Evolutionary conservation across 1,140 invertebrate genomes (phyloP).

Genomic region (Bilobella aurantiaca): DNA sequence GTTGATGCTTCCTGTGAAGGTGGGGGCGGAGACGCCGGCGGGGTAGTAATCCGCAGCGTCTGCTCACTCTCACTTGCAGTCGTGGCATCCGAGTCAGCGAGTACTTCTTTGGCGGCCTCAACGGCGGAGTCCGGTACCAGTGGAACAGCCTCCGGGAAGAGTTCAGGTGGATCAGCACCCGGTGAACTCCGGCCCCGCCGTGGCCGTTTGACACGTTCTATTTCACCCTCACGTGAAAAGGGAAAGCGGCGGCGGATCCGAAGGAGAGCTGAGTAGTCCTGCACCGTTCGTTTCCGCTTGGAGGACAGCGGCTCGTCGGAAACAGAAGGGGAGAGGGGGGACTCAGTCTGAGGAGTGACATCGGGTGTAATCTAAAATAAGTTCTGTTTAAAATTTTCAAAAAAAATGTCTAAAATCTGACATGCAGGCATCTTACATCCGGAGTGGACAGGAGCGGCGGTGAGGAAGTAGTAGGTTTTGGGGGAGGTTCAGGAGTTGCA

Average conservation of each 20-base stretch:
- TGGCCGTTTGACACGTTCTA: neutral
- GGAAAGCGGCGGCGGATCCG: neutral
- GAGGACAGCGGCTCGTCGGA: neutral
- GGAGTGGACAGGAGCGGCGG: too few species aligned
- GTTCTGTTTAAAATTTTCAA: neutral
- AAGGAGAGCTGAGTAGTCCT: slow-evolving; percentile 3
- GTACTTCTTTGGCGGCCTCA: neutral
- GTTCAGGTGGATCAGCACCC: neutral
- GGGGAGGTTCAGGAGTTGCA: neutral
- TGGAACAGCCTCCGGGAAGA: neutral
- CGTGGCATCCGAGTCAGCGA: too few species aligned
- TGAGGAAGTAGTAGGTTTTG: neutral
- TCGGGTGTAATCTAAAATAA: neutral
- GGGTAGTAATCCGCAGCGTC: too few species aligned
- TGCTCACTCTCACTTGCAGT: too few species aligned
- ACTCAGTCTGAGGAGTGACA: neutral
- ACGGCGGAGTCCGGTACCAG: neutral
- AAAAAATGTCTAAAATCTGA: too few species aligned
- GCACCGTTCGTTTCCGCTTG: slow-evolving; percentile 4
- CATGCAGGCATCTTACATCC: too few species aligned
- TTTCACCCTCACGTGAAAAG: neutral
- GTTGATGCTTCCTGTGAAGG: too few species aligned
- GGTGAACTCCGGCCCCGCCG: neutral
- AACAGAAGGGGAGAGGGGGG: neutral
- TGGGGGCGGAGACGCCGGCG: too few species aligned